Evolutionary conservation across 2,113 vertebrate genomes (phyloP).

Genomic region (Ploceus nigricollis): DNA sequence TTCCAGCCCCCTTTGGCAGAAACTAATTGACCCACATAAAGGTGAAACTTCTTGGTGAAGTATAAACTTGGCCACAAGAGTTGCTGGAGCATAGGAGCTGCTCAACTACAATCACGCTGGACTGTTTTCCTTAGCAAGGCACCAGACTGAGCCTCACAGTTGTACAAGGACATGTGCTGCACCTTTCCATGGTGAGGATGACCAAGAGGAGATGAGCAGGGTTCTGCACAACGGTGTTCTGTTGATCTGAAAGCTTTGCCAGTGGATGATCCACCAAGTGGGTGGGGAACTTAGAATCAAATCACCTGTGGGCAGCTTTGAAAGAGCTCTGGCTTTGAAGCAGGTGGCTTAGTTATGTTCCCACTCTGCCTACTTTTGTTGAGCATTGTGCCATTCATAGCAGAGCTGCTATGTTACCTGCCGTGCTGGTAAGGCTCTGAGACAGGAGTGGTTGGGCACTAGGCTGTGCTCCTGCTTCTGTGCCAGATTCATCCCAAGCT

Average conservation of each 20-base stretch:
- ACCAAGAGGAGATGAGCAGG: neutral
- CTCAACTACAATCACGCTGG: rapidly evolving
- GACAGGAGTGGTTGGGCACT: rapidly evolving
- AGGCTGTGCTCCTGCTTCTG: neutral
- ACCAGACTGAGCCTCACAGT: rapidly evolving
- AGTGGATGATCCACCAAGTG: rapidly evolving
- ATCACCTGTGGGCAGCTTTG: rapidly evolving
- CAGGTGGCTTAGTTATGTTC: rapidly evolving
- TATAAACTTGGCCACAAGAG: neutral
- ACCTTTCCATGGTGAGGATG: neutral
- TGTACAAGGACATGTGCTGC: neutral
- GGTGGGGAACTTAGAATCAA: neutral
- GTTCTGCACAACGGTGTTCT: rapidly evolving
- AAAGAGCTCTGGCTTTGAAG: neutral
- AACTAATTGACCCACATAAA: neutral
- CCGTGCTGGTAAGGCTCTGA: neutral
- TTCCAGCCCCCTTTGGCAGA: neutral
- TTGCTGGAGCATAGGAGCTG: neutral
- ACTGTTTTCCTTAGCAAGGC: neutral
- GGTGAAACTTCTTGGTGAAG: neutral
- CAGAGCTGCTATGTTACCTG: rapidly evolving
- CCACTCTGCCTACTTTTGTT: neutral
- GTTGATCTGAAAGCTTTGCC: neutral
- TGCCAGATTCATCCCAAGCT: neutral
- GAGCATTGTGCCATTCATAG: neutral